Evolutionary conservation across 2,888 invertebrate species (phyloP), one percentile per base, ranked within the genome.

Genomic region (Blera fallax): DNA sequence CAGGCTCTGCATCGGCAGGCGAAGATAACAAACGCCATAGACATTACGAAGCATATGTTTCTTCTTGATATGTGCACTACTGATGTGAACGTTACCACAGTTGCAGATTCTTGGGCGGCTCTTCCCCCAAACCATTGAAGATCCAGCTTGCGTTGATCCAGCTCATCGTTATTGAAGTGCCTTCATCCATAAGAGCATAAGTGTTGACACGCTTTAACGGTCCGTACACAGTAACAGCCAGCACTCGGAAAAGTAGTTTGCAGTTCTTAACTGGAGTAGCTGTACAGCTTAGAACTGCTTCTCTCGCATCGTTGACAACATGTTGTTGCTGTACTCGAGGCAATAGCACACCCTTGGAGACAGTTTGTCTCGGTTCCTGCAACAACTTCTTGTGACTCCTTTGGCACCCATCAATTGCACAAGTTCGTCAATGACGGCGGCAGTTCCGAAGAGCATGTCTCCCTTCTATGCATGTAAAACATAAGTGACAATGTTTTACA

Each of bases 91-190:
- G 14, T 40, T 65, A 80, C 69, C 24, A 73, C 56, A 18, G 60
- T 79, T 60, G 77, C 62, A 3, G 74, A 8, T 67, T 73, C 70
- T 43, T 80, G 60, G 21, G 60, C 18, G 1, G 32, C 45, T 60
- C 77, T 87, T 11, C 78, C 69, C 40, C 78, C 77, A 69, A 72
- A 83, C 10, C 58, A 2, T 76, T 87, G 11, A 40, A 21, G n/a
- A 83, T 3, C 74, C 84, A 18, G 84, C 60, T 34, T 77, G 7
- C 37, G n/a, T 37, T 37, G 37, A 18, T 87, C 77, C 29, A 84
- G n/a, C n/a, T 84, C 74, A 83, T 76, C 7, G 76, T 77, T 11
- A 87, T 50, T 14, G 78, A 87, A n/a, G 82, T 82, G 27, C 82
- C 87, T 64, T 87, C 87, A 37, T 82, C 79, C 45, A 87, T 14